phyloP scores from a whole-genome alignment of 2,888 invertebrate genomes.

The Terebella lapidaria region DNA sequence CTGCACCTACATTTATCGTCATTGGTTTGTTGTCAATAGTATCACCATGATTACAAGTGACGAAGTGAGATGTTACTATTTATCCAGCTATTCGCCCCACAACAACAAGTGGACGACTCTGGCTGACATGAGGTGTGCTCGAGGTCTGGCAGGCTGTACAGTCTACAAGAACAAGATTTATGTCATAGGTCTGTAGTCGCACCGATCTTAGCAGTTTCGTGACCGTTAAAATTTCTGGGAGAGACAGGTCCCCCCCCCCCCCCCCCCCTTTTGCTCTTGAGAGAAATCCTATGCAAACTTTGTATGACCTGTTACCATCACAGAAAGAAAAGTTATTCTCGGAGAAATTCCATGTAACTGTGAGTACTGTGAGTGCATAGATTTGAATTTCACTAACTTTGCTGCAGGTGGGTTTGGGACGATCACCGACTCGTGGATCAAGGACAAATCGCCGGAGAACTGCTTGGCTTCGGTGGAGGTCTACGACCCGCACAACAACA shows the following conservation, averaged over 20 bases:
- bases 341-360: background rate
- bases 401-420: conserved; percentile 22
- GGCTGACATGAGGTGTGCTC: conserved; percentile 16
- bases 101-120: conserved; percentile 18
- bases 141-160: conserved; percentile 22
- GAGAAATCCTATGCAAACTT: no score
- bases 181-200: conserved; percentile 19
- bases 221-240: no score
- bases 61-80: no score
- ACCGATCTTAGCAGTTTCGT: no score
- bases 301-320: no score
- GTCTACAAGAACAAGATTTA: conserved; percentile 25
- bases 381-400: no score
- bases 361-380: conserved; percentile 5
- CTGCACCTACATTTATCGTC: no score
- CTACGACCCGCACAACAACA: conserved; percentile 68
- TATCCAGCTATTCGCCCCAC: conserved; percentile 22
- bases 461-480: conserved; percentile 74
- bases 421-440: conserved; percentile 21
- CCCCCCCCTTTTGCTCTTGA: no score
- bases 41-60: no score
- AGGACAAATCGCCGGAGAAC: conserved; percentile 22
- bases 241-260: no score
- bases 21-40: no score
- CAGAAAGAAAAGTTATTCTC: no score